Base-by-base conservation (phyloP, 1,140 invertebrate genomes). In the Diachasmimorpha longicaudata region DNA sequence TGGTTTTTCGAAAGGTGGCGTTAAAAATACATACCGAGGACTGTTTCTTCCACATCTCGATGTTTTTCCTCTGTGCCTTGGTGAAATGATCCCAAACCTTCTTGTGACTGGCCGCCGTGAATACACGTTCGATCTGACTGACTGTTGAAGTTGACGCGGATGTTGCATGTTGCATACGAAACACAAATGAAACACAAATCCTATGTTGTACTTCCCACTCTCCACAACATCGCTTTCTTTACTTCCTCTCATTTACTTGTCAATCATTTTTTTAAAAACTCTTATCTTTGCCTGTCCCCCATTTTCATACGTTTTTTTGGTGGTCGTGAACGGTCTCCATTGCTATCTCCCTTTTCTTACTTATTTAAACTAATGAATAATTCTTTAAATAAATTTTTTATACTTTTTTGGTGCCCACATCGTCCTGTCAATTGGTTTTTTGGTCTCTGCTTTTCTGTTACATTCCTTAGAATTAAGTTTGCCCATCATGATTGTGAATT, bases 31-130 rank as follows among this genome's bases (percentile, higher is more conserved):
- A 92, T 96, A 98, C 97, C 95, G 94, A 93, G 72, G 95, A 95
- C 91, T 97, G 96, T 92, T 97, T 98, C 91, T 96, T 96, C 97
- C 97, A 98, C 85, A 95, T 93, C 89, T 98, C 96, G 90, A 98
- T 97, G 91, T 98, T 98, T 93, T 98, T 98, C 90, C 97, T 92
- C 90, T 98, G 97, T 79, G 97, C 96, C 93, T 98, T 98, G 90
- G 96, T 97, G 93, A 99, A 98, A 93, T 98, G 97, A 93, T 99
- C 97, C 97, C 97, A 98, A 89, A 97, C 96, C 90, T 97, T 97
- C 93, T 98, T 97, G 91, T 98, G 96, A 90, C 93, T 95, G 85
- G 97, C 95, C 82, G 96, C 94, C 86, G 91, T 91, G 92, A 98
- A 98, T 89, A 98, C 96, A 91, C 95, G 94, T 93, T 97, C 96